Percentiles rank a stretch among this genome's conserved stretches.
These are phyloP conservation scores for Macrotus californicus DNA, from an alignment of 2,113 vertebrate species.

Conservation along the genomic window DNA sequence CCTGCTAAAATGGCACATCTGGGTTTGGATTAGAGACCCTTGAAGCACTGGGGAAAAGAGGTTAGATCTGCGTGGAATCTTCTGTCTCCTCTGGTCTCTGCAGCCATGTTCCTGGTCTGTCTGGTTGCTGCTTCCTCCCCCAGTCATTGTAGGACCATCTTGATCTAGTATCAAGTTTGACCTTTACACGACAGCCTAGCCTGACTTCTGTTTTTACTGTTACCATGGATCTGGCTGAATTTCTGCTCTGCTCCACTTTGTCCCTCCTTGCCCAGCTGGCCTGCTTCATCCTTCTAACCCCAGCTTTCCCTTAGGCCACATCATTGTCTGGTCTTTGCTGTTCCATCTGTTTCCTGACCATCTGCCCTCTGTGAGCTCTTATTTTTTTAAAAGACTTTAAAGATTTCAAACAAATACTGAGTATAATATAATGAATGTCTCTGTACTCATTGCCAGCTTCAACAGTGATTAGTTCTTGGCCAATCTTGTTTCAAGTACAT, in stretches of 20 bases:
- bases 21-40: not conserved
- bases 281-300: not conserved
- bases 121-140: not conserved
- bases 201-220: not conserved
- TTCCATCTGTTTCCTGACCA: not conserved
- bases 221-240: not conserved
- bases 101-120: rapidly evolving
- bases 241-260: not conserved
- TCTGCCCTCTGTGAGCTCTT: not conserved
- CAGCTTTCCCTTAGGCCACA: not conserved
- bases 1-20: not conserved
- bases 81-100: not conserved
- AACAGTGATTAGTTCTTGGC: not conserved
- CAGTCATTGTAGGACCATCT: not conserved
- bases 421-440: not conserved
- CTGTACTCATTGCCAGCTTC: not conserved
- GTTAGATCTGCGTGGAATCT: not conserved
- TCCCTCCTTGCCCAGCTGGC: not conserved
- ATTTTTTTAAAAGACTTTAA: not conserved
- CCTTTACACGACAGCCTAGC: no score
- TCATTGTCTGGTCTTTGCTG: not conserved
- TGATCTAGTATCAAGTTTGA: not conserved
- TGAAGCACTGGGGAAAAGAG: not conserved
- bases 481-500: not conserved
- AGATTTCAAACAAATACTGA: not conserved